phyloP scores from a whole-genome alignment of 2,113 vertebrate genomes.

The Notarius quadriscutis region DNA sequence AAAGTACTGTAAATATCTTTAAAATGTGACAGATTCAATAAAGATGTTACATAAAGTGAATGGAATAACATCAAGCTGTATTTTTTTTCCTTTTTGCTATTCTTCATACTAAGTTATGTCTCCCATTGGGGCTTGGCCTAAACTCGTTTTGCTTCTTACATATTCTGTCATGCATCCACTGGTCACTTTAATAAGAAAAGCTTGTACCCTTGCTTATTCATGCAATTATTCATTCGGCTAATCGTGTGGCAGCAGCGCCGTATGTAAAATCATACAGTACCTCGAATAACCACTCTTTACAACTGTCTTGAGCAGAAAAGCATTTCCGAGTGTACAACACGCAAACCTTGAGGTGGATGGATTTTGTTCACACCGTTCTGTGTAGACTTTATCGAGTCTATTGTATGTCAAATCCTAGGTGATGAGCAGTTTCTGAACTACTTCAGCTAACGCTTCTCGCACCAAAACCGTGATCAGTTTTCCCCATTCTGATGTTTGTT shows the following conservation, averaged over 20 bases:
- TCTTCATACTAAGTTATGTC: neutral
- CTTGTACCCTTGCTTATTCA: neutral
- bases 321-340: neutral
- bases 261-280: neutral
- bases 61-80: conserved; percentile 32
- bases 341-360: neutral
- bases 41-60: conserved; percentile 75
- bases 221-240: neutral
- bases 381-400: neutral
- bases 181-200: neutral
- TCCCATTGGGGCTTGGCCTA: neutral
- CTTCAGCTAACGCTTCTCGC: neutral
- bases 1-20: conserved; percentile 78
- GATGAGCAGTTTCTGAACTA: neutral
- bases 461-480: neutral
- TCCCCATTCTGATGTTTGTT: neutral
- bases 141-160: neutral
- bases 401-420: neutral
- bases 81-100: conserved; percentile 3
- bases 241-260: neutral
- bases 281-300: neutral
- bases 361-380: neutral
- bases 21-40: conserved; percentile 76
- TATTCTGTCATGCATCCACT: neutral
- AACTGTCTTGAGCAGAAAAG: neutral